phyloP scores from a whole-genome alignment of 2,113 vertebrate species.

The Pelodiscus sinensis region DNA sequence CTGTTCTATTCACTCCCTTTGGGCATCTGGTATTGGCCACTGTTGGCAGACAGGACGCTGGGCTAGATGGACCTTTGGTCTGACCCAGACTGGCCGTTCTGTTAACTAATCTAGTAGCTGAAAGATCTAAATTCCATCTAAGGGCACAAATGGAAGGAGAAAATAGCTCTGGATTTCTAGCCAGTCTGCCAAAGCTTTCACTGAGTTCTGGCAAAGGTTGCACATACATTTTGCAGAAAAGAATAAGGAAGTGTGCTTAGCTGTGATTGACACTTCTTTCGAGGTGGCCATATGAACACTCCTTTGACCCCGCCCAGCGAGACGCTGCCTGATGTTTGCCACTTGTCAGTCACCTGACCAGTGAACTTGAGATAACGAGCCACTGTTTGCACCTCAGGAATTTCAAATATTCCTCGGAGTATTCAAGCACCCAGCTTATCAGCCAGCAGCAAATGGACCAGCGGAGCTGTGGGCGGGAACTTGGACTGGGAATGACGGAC shows the following conservation, averaged over 20 bases:
- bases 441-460: too few species aligned
- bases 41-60: too few species aligned
- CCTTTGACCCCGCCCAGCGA: neutral
- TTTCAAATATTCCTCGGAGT: neutral
- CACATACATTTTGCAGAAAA: neutral
- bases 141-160: accelerated
- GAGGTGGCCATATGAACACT: neutral
- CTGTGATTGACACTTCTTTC: neutral
- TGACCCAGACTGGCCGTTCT: too few species aligned
- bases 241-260: neutral
- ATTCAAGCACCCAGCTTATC: neutral
- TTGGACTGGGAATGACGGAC: neutral
- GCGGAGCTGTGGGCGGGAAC: neutral
- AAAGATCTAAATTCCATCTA: neutral
- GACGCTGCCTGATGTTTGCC: accelerated
- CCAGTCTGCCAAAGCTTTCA: neutral
- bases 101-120: accelerated
- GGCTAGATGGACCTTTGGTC: too few species aligned
- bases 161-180: neutral
- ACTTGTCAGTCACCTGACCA: neutral
- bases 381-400: accelerated
- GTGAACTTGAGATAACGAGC: neutral
- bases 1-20: too few species aligned
- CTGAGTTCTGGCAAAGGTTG: neutral
- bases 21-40: too few species aligned